Percentiles rank a stretch among this genome's conserved stretches.
These are phyloP conservation scores for Bradypus variegatus DNA, from an alignment of 2,797 vertebrate species.

Conservation along the genomic window DNA sequence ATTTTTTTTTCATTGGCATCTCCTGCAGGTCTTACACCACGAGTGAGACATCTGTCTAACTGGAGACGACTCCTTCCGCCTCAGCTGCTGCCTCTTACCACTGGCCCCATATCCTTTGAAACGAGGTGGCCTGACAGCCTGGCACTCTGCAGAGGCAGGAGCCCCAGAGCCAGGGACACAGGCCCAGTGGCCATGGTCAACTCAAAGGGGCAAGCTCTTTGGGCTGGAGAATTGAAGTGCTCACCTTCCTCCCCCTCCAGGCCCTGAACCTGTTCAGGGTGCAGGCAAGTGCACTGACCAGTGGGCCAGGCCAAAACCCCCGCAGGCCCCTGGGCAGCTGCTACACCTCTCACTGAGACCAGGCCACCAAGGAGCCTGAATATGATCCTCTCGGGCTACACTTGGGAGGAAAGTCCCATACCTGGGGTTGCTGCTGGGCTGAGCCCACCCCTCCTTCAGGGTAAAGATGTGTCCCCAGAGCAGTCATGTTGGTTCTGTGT, in stretches of 20 bases:
- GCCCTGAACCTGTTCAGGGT: not conserved
- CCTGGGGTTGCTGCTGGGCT: not conserved
- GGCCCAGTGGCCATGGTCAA: not conserved
- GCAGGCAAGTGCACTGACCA: not conserved
- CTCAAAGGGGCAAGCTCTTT: not conserved
- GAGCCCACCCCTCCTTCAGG: not conserved
- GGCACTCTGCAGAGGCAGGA: not conserved
- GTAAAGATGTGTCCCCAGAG: not conserved
- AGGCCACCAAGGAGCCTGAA: not conserved
- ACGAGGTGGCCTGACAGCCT: not conserved
- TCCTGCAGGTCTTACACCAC: not conserved
- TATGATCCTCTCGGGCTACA: not conserved
- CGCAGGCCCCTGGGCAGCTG: not conserved
- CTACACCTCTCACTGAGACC: not conserved
- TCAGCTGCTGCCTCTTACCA: not conserved
- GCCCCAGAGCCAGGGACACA: not conserved
- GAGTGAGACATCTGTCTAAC: not conserved
- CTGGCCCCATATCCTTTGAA: not conserved
- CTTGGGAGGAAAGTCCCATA: not conserved
- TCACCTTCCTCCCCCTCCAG: not conserved
- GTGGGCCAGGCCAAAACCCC: not conserved
- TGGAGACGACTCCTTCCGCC: not conserved
- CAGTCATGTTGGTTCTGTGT: not conserved
- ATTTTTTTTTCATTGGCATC: not conserved
- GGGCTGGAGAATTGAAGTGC: not conserved